phyloP scores from a whole-genome alignment of 2,113 vertebrate genomes.

The Cyanoramphus novaezelandiae region DNA sequence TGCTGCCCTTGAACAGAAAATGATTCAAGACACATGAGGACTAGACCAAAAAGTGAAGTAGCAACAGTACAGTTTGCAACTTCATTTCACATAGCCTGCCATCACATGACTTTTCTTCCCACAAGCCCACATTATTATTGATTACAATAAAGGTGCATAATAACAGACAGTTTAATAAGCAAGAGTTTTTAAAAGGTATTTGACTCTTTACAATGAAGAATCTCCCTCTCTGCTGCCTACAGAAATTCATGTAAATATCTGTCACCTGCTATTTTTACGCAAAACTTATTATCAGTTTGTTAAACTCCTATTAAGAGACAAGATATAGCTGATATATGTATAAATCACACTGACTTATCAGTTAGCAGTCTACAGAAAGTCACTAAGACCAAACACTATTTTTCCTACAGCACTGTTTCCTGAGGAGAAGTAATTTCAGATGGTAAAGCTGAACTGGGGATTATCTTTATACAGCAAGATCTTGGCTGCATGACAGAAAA shows the following conservation, averaged over 20 bases:
- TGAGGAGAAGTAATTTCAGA: conserved; percentile 1
- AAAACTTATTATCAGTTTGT: not conserved
- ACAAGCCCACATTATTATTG: not conserved
- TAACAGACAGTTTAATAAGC: not conserved
- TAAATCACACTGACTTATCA: not conserved
- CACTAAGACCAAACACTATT: not conserved
- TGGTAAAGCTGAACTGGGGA: conserved; percentile 1
- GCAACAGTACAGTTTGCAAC: not conserved
- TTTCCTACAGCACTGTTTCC: not conserved
- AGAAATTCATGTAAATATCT: not conserved
- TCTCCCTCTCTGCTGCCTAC: not conserved
- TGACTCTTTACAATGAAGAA: not conserved
- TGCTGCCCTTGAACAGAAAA: not conserved
- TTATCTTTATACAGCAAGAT: conserved; percentile 24
- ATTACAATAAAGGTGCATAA: not conserved
- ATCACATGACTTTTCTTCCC: not conserved
- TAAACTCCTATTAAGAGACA: not conserved
- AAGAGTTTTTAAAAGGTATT: not conserved
- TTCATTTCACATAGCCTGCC: not conserved
- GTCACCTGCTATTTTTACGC: not conserved
- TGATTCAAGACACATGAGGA: not conserved
- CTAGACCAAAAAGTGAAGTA: not conserved
- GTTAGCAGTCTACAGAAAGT: not conserved
- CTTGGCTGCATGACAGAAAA: conserved; percentile 55
- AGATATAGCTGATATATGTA: not conserved